These are phyloP conservation scores for Ciconia boyciana DNA, from an alignment of 2,113 vertebrate species.

Conservation along the genomic window DNA sequence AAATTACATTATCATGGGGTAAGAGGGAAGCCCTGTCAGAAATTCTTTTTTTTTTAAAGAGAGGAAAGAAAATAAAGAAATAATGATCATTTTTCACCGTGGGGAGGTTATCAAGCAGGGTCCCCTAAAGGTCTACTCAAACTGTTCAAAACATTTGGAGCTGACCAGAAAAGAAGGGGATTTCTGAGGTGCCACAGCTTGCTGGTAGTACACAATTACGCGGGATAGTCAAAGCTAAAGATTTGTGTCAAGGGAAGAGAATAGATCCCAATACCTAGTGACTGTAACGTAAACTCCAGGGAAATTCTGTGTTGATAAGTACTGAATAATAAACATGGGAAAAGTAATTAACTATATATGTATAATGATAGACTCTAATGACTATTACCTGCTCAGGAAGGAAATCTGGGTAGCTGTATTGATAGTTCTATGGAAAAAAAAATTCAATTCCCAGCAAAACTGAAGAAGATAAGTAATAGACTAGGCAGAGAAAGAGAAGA, in stretches of 20 bases:
- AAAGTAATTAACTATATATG: not conserved
- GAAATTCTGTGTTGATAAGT: not conserved
- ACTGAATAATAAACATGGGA: not conserved
- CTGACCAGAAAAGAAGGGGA: not conserved
- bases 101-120: not conserved
- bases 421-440: not conserved
- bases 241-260: not conserved
- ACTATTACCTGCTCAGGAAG: not conserved
- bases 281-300: not conserved
- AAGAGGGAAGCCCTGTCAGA: not conserved
- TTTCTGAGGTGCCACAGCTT: not conserved
- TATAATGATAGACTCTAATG: not conserved
- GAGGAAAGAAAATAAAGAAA: not conserved
- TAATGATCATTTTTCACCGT: not conserved
- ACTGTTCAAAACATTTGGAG: not conserved
- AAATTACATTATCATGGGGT: not conserved
- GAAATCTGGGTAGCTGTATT: not conserved
- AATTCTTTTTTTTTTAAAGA: not conserved
- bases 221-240: not conserved
- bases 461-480: not conserved
- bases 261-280: not conserved
- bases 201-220: rapidly evolving
- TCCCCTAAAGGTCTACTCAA: not conserved
- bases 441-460: not conserved
- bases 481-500: not conserved